Conservation (phyloP, 2,888 invertebrate genomes). For the Drepanosiphum platanoidis region DNA sequence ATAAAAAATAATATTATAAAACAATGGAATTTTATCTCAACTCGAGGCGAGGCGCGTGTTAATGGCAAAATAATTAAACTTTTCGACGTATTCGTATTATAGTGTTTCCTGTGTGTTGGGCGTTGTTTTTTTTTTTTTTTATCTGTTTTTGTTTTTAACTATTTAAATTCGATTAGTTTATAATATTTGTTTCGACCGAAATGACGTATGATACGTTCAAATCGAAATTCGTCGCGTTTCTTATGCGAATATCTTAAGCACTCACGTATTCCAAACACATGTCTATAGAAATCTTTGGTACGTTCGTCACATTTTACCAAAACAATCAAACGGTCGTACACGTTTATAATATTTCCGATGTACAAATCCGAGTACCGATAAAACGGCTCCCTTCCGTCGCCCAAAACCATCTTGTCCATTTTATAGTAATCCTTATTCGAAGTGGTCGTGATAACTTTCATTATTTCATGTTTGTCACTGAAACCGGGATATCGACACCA, state of each 20-base stretch:
- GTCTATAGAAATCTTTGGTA: slow-evolving; percentile 83
- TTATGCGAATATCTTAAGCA: too few relatives aligned
- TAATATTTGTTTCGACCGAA: too few relatives aligned
- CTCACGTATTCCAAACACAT: slow-evolving; percentile 9
- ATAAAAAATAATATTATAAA: not conserved
- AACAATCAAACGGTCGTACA: slow-evolving; percentile 82
- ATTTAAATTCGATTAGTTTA: not conserved
- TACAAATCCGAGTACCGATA: slow-evolving; percentile 78
- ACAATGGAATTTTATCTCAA: not conserved
- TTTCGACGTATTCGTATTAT: too few relatives aligned
- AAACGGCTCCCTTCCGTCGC: slow-evolving; percentile 65
- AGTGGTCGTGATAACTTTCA: not conserved
- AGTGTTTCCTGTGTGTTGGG: too few relatives aligned
- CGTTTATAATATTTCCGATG: slow-evolving; percentile 83
- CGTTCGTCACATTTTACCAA: slow-evolving; percentile 86
- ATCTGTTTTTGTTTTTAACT: not conserved
- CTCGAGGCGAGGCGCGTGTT: too few relatives aligned
- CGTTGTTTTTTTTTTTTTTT: not conserved
- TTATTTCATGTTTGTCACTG: slow-evolving; percentile 23
- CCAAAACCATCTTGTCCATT: slow-evolving; percentile 69
- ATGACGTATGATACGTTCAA: too few relatives aligned
- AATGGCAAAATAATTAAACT: too few relatives aligned
- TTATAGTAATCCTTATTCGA: not conserved
- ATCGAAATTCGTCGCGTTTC: too few relatives aligned
- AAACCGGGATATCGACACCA: slow-evolving; percentile 16